Evolutionary conservation across 2,797 vertebrate species (phyloP), one percentile per base, ranked within the genome.

Genomic region (Sorex maritimensis): DNA sequence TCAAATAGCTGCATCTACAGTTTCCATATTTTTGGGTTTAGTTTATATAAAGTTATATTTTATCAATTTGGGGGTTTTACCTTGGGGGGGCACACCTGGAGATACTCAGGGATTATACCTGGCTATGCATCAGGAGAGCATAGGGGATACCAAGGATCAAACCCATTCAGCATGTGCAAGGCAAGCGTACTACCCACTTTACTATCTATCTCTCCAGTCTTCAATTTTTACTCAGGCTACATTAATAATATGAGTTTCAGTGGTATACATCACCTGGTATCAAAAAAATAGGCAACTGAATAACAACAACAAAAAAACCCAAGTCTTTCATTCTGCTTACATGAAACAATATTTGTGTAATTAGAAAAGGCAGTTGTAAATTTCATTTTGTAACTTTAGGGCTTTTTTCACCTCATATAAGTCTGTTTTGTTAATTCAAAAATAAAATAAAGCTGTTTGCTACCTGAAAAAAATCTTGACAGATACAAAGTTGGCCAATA

Each of bases 401-500:
- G 21, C 58, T 80, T 92, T 61, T 81, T 92, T 95, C 93, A 23
- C 87, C 90, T 96, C 83, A 96, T 49, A 52, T 96, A 96, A 86
- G 55, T 95, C 94, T 92, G 41, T 73, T 94, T 92, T 34, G 69
- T 96, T 94, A 88, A 94, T 86, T 90, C 87, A 96, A 95, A 96
- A 96, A 19, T 91, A 95, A 90, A 97, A 96, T 96, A 97, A 96
- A 97, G 95, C 91, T 96, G 89, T 95, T 96, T 96, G 89, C 95
- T 96, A 96, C 93, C 58, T 93, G 80, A 97, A 84, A 96, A 97
- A 96, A 96, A 96, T 90, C 96, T 97, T 94, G 96, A 95, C 89
- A 87, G 97, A 97, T 97, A 93, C 95, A 96, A 87, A 96, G 92
- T 84, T 93, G 86, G 95, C 88, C 95, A 97, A 97, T 98, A 97